A percentile compares a stretch with the other conserved stretches of the same genome.
Conservation (phyloP, 1,140 invertebrate species). For the Heliconius hewitsoni region DNA sequence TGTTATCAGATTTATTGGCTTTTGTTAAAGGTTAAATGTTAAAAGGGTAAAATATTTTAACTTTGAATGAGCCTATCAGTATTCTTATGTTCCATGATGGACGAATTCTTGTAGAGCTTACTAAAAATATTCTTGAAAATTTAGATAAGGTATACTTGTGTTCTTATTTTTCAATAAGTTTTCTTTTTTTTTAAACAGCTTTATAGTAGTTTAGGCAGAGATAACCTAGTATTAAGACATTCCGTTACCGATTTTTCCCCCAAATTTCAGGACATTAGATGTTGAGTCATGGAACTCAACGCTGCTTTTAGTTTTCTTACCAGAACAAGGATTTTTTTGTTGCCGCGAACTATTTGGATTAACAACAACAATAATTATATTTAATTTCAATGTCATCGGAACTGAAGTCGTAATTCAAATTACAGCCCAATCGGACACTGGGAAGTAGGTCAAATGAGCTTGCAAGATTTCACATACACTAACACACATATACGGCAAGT, state of each 20-base stretch:
- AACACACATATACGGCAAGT: no score
- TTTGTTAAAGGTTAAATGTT: neutral
- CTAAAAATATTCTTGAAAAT: neutral
- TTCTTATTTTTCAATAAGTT: no score
- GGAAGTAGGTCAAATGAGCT: no score
- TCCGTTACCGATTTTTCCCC: neutral
- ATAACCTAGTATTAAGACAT: neutral
- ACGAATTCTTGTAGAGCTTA: neutral
- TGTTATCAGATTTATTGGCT: conserved; percentile 9
- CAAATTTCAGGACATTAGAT: neutral
- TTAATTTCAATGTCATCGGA: no score
- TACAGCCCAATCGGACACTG: no score
- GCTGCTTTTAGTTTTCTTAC: neutral
- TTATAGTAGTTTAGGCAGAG: neutral
- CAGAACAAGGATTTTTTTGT: no score
- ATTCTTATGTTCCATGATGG: neutral
- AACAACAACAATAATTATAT: no score
- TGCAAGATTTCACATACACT: no score
- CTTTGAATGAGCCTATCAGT: neutral
- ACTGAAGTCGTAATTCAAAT: no score
- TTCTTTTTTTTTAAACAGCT: neutral
- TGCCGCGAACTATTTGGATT: no score
- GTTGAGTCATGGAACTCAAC: neutral
- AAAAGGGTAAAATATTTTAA: conserved; percentile 11
- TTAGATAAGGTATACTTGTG: neutral